Conservation (phyloP, 2,888 invertebrate species). For the Ectobius pallidus region DNA sequence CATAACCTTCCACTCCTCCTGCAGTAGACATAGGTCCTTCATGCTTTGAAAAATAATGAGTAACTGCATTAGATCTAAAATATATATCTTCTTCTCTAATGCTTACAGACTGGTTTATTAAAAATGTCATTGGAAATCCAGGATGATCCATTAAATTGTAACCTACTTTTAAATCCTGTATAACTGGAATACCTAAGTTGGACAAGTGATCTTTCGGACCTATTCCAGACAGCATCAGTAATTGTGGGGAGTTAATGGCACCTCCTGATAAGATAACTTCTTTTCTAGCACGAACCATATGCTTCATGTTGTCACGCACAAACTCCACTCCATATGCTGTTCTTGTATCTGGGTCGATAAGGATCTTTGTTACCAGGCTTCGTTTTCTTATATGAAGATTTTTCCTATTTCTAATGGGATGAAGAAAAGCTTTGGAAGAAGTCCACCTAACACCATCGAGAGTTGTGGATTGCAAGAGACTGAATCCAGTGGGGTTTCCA, state of each 20-base stretch:
- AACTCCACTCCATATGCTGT: conserved; percentile 39
- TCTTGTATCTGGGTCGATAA: conserved; percentile 50
- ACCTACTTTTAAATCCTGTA: conserved; percentile 76
- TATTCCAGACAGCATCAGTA: conserved; percentile 65
- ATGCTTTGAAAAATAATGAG: conserved; percentile 67
- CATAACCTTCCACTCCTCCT: conserved; percentile 78
- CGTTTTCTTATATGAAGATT: conserved; percentile 47
- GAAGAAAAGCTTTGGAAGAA: conserved; percentile 45
- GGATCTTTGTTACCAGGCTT: conserved; percentile 43
- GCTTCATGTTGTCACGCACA: conserved; percentile 56
- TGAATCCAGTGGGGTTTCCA: conserved; percentile 51
- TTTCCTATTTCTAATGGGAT: conserved; percentile 39
- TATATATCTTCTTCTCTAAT: neutral
- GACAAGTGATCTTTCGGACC: conserved; percentile 67
- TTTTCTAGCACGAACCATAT: no score
- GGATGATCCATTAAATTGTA: conserved; percentile 83
- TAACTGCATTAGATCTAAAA: conserved; percentile 37
- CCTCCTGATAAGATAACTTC: no score
- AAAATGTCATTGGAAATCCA: conserved; percentile 73
- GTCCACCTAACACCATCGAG: conserved; percentile 44
- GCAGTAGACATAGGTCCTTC: conserved; percentile 76
- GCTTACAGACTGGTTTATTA: conserved; percentile 67
- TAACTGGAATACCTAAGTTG: conserved; percentile 63
- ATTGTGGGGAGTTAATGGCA: conserved; percentile 38
- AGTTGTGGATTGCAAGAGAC: conserved; percentile 56